phyloP scores from a whole-genome alignment of 2,113 vertebrate genomes.

The Triplophysa tibetana region DNA sequence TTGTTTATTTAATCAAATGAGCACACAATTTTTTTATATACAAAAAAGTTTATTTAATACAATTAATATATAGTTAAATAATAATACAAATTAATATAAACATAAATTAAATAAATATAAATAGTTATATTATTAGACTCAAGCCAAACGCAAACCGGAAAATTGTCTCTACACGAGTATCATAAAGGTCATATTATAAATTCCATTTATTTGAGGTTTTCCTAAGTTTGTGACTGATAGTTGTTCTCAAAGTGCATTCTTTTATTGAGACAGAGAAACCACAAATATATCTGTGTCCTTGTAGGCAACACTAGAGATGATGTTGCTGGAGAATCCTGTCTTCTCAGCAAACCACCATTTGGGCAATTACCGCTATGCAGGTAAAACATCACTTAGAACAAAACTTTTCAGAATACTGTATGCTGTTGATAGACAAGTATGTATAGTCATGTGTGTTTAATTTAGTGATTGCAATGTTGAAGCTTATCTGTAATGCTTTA shows the following conservation, averaged over 20 bases:
- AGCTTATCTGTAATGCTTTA: background rate
- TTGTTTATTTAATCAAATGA: no score
- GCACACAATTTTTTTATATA: no score
- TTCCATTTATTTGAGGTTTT: no score
- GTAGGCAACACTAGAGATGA: constrained; percentile 83
- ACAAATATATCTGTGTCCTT: constrained; percentile 29
- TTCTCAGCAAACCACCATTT: constrained; percentile 79
- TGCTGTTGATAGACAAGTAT: background rate
- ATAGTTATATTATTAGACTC: no score
- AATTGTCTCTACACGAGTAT: background rate
- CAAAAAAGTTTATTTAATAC: no score
- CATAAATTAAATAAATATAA: no score
- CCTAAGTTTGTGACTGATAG: no score
- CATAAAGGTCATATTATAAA: background rate
- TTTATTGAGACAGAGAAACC: background rate
- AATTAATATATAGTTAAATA: no score
- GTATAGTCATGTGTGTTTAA: background rate
- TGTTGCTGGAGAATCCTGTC: constrained; percentile 84
- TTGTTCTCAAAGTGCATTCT: background rate
- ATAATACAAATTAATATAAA: no score
- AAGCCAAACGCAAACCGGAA: no score
- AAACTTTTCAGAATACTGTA: background rate
- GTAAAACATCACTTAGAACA: constrained; percentile 62
- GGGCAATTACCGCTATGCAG: constrained; percentile 93
- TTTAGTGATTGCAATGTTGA: background rate